Percentiles rank a stretch among this genome's conserved stretches.
phyloP scores from a whole-genome alignment of 2,888 invertebrate genomes.

The Dinocampus coccinellae region DNA sequence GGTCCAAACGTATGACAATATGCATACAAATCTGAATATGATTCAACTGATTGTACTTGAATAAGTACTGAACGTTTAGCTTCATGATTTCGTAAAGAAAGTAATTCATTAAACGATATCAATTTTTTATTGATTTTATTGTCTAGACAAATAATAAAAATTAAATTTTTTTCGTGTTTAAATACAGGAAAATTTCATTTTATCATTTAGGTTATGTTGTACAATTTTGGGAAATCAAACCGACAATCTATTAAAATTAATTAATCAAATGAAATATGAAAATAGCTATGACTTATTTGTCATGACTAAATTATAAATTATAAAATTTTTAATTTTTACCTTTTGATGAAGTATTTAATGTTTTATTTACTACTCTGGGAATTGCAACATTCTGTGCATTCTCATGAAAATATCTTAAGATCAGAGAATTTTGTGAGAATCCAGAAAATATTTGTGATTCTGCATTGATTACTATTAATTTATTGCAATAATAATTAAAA shows the following conservation, averaged over 20 bases:
- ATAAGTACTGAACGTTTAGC: conserved; percentile 80
- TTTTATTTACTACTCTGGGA: neutral
- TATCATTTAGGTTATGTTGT: neutral
- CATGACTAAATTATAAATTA: neutral
- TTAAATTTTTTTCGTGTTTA: too few relatives aligned
- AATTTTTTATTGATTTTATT: neutral
- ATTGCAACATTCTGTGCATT: neutral
- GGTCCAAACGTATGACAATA: conserved; percentile 79
- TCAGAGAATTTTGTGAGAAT: neutral
- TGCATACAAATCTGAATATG: conserved; percentile 76
- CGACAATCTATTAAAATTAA: too few relatives aligned
- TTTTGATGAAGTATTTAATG: neutral
- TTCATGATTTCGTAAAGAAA: conserved; percentile 74
- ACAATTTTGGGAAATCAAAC: neutral
- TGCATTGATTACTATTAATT: neutral
- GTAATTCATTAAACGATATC: conserved; percentile 73
- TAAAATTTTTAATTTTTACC: neutral
- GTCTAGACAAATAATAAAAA: too few relatives aligned
- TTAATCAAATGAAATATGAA: too few relatives aligned
- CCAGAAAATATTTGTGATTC: neutral
- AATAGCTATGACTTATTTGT: too few relatives aligned
- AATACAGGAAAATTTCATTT: neutral
- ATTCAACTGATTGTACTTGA: conserved; percentile 81
- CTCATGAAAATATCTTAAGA: neutral
- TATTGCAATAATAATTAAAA: conserved; percentile 49